Percentiles rank a stretch among this genome's conserved stretches.
Conservation (phyloP, 2,113 vertebrate genomes). For the Cettia cetti region DNA sequence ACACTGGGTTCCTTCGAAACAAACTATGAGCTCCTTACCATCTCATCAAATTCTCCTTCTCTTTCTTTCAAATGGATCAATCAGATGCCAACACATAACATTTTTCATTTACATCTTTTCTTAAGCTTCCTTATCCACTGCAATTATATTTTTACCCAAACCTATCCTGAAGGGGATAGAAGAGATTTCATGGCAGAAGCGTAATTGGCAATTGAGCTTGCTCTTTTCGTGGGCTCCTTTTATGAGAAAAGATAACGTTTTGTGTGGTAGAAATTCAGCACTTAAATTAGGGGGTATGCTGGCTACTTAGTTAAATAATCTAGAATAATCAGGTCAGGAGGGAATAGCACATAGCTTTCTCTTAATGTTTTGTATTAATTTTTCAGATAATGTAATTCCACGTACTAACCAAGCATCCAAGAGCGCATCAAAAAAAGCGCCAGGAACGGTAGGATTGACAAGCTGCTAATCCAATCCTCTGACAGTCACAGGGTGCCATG, state of each 20-base stretch:
- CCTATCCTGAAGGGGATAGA: constrained; percentile 51
- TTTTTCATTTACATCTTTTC: constrained; percentile 62
- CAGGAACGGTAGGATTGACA: background rate
- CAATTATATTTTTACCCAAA: constrained; percentile 58
- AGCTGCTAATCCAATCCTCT: constrained; percentile 47
- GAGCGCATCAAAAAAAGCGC: background rate
- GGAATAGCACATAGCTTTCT: constrained; percentile 20
- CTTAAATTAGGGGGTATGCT: constrained; percentile 45
- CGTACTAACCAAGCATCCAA: background rate
- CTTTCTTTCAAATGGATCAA: constrained; percentile 62
- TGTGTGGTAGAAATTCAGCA: constrained; percentile 21
- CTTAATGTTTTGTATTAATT: constrained; percentile 46
- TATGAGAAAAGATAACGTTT: constrained; percentile 23
- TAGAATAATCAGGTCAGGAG: constrained; percentile 60
- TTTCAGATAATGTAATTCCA: constrained; percentile 47
- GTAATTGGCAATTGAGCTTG: constrained; percentile 58
- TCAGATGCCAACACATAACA: constrained; percentile 58
- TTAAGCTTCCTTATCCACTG: constrained; percentile 43
- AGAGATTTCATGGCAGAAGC: constrained; percentile 56
- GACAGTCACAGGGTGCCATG: constrained; percentile 11
- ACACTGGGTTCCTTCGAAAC: constrained; percentile 39
- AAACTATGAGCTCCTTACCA: constrained; percentile 34
- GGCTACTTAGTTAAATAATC: constrained; percentile 66
- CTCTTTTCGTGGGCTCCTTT: constrained; percentile 13
- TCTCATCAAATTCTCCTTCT: constrained; percentile 50